Conservation (phyloP, 2,113 vertebrate genomes). For the Erythrolamprus reginae region DNA sequence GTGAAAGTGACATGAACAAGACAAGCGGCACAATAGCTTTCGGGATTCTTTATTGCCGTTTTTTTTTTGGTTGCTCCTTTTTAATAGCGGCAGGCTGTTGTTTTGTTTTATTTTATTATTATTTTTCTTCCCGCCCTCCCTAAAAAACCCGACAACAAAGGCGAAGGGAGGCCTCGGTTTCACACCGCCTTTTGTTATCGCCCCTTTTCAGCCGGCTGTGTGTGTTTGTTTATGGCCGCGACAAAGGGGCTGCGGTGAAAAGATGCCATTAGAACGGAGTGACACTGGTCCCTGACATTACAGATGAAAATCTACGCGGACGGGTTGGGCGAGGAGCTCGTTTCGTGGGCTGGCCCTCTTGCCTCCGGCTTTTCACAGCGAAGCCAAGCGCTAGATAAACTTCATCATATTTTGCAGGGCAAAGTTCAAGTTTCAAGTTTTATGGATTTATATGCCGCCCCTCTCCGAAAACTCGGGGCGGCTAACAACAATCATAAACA, state of each 20-base stretch:
- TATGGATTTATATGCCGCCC: too few relatives aligned
- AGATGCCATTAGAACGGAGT: constrained; percentile 49
- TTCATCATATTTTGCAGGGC: too few relatives aligned
- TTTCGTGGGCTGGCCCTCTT: constrained; percentile 65
- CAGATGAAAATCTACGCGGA: constrained; percentile 55
- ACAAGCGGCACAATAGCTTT: constrained; percentile 41
- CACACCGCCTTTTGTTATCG: constrained; percentile 40
- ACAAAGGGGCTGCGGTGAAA: constrained; percentile 39
- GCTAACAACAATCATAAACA: too few relatives aligned
- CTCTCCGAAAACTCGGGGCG: too few relatives aligned
- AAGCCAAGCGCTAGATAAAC: too few relatives aligned
- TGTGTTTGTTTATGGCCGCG: constrained; percentile 53
- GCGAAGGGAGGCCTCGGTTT: constrained; percentile 62
- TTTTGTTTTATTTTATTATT: not conserved
- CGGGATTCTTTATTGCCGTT: constrained; percentile 21
- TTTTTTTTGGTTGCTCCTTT: constrained; percentile 24
- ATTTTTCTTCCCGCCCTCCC: not conserved
- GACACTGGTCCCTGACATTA: constrained; percentile 62
- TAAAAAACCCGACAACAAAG: constrained; percentile 40
- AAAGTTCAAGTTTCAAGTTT: too few relatives aligned
- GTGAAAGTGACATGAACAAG: constrained; percentile 53
- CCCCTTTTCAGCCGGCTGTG: constrained; percentile 42
- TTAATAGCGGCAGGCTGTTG: constrained; percentile 18
- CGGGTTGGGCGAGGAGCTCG: constrained; percentile 61
- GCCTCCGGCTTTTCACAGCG: constrained; percentile 66